These are phyloP conservation scores for Strix uralensis DNA, from an alignment of 2,113 vertebrate genomes.

Conservation along the genomic window DNA sequence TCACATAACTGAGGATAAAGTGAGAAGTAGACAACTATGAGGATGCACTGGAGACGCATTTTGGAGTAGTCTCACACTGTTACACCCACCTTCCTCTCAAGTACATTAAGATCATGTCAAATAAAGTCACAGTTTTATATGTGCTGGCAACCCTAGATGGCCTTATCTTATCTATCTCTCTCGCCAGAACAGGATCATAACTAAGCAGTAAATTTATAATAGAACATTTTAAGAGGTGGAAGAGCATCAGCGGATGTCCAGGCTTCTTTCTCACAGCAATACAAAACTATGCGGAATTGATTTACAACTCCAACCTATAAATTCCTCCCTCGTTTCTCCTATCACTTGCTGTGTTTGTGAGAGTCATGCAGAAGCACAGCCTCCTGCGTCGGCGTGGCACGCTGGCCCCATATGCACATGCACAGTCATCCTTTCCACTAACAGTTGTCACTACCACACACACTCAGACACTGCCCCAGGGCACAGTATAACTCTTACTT, in stretches of 20 bases:
- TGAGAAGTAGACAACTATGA: background rate
- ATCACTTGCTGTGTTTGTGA: background rate
- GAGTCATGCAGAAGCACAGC: background rate
- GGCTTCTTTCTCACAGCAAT: background rate
- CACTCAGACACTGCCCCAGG: background rate
- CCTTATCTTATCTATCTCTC: background rate
- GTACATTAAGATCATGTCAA: background rate
- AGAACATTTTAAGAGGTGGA: background rate
- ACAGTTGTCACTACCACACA: background rate
- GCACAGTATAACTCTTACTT: background rate
- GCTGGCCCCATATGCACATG: background rate
- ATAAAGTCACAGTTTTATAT: background rate
- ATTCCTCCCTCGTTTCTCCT: background rate
- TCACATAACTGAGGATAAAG: background rate
- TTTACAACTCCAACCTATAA: background rate
- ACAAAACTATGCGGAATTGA: background rate
- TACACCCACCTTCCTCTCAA: background rate
- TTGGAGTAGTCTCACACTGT: background rate
- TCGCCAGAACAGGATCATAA: background rate
- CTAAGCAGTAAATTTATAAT: background rate
- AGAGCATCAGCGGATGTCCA: background rate
- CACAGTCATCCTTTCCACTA: background rate
- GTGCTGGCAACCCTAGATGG: background rate
- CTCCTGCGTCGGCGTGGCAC: fast-evolving
- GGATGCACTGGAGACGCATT: background rate